These are phyloP conservation scores for Aspidiotus rigidus DNA, from an alignment of 2,888 invertebrate species.

Conservation along the genomic window DNA sequence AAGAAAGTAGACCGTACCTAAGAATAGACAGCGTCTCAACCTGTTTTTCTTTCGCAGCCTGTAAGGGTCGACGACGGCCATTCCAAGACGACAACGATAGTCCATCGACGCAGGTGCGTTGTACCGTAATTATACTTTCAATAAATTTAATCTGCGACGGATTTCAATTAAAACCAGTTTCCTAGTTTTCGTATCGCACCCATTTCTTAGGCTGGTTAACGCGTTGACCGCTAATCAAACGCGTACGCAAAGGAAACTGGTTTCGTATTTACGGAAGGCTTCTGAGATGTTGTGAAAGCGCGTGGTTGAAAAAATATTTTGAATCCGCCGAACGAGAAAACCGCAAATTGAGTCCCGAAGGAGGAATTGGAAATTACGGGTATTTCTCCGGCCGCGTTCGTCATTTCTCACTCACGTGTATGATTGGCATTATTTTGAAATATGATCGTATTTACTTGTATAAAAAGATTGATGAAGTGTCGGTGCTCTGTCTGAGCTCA, in stretches of 20 bases:
- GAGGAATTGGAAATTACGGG: too few relatives aligned
- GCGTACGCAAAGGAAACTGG: constrained; percentile 16
- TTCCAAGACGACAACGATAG: constrained; percentile 1
- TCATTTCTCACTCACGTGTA: too few relatives aligned
- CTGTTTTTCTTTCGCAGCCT: constrained; percentile 12
- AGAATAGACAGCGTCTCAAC: constrained; percentile 12
- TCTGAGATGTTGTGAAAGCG: too few relatives aligned
- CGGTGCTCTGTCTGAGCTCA: too few relatives aligned
- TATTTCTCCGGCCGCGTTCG: too few relatives aligned
- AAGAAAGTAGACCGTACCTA: constrained; percentile 30
- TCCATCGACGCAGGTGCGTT: constrained; percentile 12
- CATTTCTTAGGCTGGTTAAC: constrained; percentile 11
- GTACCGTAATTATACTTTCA: constrained; percentile 27
- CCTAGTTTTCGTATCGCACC: constrained; percentile 22
- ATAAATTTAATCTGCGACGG: constrained; percentile 18
- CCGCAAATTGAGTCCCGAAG: too few relatives aligned
- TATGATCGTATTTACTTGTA: too few relatives aligned
- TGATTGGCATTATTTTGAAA: too few relatives aligned
- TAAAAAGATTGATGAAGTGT: too few relatives aligned
- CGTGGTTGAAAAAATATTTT: too few relatives aligned
- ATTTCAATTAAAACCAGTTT: constrained; percentile 29
- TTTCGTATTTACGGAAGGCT: background rate
- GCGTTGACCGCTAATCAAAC: constrained; percentile 5
- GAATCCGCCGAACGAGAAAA: too few relatives aligned
- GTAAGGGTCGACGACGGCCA: constrained; percentile 1